Evolutionary conservation across 2,888 invertebrate species (phyloP), one percentile per base, ranked within the genome.

Genomic region (Cheilosia scutellata): DNA sequence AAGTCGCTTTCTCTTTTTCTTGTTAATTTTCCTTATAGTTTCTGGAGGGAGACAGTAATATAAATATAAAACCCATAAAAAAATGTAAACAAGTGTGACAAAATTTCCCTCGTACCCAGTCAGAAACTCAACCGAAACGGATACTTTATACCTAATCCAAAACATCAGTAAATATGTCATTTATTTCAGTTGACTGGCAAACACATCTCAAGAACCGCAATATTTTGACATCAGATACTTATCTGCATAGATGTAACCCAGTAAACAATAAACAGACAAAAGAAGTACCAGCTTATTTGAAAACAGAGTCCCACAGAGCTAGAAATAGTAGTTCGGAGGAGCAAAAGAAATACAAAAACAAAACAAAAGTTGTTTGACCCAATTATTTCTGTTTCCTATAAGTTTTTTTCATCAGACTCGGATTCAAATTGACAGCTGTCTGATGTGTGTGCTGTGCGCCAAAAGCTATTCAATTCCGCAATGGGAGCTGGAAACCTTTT

Each of bases 381-480:
- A 78, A 68, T 83, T 83, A 68, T 62, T 66, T 72, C 37, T 42
- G 71, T 33, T 62, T 42, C 65, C 51, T 37, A 58, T 51, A 58
- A 76, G 60, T 53, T 63, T 65, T 58, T 60, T 4, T 13, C 7
- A 7, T 16, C 71, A 60, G 76, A 72, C 65, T 66, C 57, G 49
- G 37, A 78, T 63, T 58, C 63, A 51, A 78, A 83, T 78, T 78
- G 72, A 74, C 78, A 78, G 68, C 83, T 68, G 78, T 72, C 62
- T 65, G 33, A 37, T 51, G 27, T 13, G 27, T 51, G 27, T 47
- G 16, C n/a, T 20, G 49, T 49, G 11, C 25, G 62, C 78, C 63
- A 63, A 78, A 78, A 83, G 78, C 78, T 63, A 83, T 83, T 83
- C 68, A 70, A 78, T 74, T 57, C 63, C 72, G 57, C 70, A 70